A percentile compares a stretch with the other conserved stretches of the same genome.
Conservation (phyloP, 2,113 vertebrate species). For the Colossoma macropomum region DNA sequence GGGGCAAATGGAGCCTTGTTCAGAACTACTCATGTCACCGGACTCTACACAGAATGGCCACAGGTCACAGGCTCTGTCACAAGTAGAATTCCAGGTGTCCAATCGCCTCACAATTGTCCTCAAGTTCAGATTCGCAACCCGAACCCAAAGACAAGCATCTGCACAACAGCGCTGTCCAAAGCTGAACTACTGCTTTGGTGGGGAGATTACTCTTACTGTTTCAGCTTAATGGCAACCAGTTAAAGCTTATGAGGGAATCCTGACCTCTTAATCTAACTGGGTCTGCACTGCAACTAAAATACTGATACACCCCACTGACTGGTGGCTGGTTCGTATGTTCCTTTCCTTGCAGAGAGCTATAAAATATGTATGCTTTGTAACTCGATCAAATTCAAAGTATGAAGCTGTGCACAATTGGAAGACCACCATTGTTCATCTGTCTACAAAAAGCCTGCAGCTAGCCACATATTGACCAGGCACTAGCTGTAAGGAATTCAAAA, state of each 20-base stretch:
- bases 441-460: neutral
- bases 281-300: slow-evolving; percentile 24
- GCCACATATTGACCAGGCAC: neutral
- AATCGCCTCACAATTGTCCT: slow-evolving; percentile 63
- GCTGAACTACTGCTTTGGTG: slow-evolving; percentile 11
- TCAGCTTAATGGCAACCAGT: slow-evolving; percentile 13
- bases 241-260: slow-evolving; percentile 21
- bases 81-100: slow-evolving; percentile 50
- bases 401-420: slow-evolving; percentile 3
- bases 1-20: slow-evolving; percentile 80
- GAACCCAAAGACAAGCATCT: slow-evolving; percentile 44
- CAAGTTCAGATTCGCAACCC: slow-evolving; percentile 67
- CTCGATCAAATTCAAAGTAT: slow-evolving; percentile 55
- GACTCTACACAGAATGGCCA: slow-evolving; percentile 36
- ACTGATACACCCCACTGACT: slow-evolving; percentile 51
- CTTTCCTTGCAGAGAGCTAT: slow-evolving; percentile 53
- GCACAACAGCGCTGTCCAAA: slow-evolving; percentile 21
- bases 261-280: slow-evolving; percentile 59
- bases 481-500: neutral
- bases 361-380: slow-evolving; percentile 76
- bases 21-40: slow-evolving; percentile 83
- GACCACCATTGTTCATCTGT: neutral
- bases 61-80: slow-evolving; percentile 29
- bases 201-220: slow-evolving; percentile 10
- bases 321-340: slow-evolving; percentile 61